Percentiles rank a stretch among this genome's conserved stretches.
These are phyloP conservation scores for Daubentonia madagascariensis DNA, from an alignment of 2,113 vertebrate genomes.

Conservation along the genomic window DNA sequence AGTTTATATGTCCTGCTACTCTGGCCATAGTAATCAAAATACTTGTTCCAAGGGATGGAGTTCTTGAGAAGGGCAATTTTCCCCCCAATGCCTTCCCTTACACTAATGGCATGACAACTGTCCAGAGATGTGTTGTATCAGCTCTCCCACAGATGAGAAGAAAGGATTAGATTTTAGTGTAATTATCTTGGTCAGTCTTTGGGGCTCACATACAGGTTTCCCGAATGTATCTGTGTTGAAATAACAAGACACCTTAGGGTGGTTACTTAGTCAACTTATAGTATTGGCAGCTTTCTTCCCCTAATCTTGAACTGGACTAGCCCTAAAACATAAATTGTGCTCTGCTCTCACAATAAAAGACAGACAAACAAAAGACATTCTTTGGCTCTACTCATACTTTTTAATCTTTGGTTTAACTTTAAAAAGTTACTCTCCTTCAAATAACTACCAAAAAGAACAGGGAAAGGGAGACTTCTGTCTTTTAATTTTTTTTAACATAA, in stretches of 20 bases:
- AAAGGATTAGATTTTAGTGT: neutral
- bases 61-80: neutral
- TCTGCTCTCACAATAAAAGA: neutral
- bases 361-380: neutral
- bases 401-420: neutral
- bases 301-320: neutral
- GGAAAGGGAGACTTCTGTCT: neutral
- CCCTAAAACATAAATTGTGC: neutral
- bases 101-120: neutral
- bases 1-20: constrained; percentile 61
- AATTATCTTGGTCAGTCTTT: neutral
- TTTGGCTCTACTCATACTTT: neutral
- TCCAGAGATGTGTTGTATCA: neutral
- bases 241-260: neutral
- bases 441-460: neutral
- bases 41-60: neutral
- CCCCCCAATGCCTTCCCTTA: neutral
- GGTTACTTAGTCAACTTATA: neutral
- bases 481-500: neutral
- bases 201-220: neutral
- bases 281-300: neutral
- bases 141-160: neutral
- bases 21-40: constrained; percentile 1
- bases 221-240: neutral
- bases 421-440: constrained; percentile 4